Percentiles rank a stretch among this genome's conserved stretches.
These are phyloP conservation scores for Callocephalon fimbriatum DNA, from an alignment of 2,113 vertebrate genomes.

Conservation along the genomic window DNA sequence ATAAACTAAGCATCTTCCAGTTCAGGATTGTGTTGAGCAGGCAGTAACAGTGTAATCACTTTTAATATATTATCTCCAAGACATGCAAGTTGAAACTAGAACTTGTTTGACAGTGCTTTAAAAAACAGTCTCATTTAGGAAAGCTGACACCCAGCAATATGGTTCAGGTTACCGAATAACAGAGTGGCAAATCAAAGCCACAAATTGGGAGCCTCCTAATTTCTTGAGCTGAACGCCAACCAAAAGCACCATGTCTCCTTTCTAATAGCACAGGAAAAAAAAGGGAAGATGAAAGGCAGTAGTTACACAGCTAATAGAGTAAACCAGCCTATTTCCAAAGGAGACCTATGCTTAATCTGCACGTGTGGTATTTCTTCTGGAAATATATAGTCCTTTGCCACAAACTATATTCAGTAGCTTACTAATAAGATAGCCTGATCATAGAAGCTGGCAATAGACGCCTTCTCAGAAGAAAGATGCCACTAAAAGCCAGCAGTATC, in stretches of 20 bases:
- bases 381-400: background rate
- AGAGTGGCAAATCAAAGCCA: background rate
- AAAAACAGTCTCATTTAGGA: background rate
- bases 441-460: background rate
- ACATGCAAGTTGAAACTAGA: background rate
- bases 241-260: background rate
- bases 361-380: background rate
- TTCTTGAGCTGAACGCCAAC: background rate
- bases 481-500: background rate
- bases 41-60: fast-evolving
- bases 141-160: background rate
- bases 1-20: background rate
- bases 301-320: background rate
- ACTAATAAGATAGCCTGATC: background rate
- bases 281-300: background rate
- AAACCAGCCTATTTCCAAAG: background rate
- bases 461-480: background rate
- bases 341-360: background rate
- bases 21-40: background rate
- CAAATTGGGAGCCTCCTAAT: background rate
- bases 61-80: background rate
- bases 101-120: background rate
- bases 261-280: background rate
- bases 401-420: background rate
- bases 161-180: background rate